Conservation (phyloP, 1,140 invertebrate genomes). For the Aphaenogaster rudis region DNA sequence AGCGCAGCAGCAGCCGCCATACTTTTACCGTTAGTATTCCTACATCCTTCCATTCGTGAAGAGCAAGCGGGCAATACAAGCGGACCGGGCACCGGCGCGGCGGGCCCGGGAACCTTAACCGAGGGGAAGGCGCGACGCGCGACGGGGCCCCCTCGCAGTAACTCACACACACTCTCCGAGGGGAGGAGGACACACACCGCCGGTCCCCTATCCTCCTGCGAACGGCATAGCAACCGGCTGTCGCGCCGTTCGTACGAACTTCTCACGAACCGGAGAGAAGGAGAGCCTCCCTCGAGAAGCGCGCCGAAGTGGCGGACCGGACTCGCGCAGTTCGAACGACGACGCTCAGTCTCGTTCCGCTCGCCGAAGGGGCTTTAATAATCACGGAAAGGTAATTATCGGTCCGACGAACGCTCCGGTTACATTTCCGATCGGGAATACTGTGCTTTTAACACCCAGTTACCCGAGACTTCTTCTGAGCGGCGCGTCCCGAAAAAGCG, state of each 20-base stretch:
- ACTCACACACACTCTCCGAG: conserved; percentile 56
- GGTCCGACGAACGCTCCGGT: not conserved
- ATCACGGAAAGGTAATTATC: conserved; percentile 42
- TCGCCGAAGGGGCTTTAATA: conserved; percentile 30
- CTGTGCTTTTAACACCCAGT: not conserved
- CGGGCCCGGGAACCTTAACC: conserved; percentile 27
- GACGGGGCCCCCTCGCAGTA: conserved; percentile 65
- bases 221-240: conserved; percentile 75
- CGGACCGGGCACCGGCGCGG: conserved; percentile 15
- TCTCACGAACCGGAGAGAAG: conserved; percentile 54
- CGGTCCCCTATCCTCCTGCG: conserved; percentile 65
- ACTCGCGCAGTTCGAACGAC: conserved; percentile 25
- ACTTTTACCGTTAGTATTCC: conserved; percentile 86
- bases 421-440: not conserved
- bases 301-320: conserved; percentile 36
- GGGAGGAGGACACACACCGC: conserved; percentile 62
- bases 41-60: conserved; percentile 84
- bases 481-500: not conserved
- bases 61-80: conserved; percentile 64
- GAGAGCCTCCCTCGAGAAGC: conserved; percentile 47
- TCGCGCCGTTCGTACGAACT: conserved; percentile 33
- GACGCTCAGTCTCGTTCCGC: conserved; percentile 47
- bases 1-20: conserved; percentile 72
- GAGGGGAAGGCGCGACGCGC: conserved; percentile 54
- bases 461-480: not conserved